Evolutionary conservation across 2,113 vertebrate species (phyloP), one percentile per base, ranked within the genome.

Genomic region (Amia ocellicauda): DNA sequence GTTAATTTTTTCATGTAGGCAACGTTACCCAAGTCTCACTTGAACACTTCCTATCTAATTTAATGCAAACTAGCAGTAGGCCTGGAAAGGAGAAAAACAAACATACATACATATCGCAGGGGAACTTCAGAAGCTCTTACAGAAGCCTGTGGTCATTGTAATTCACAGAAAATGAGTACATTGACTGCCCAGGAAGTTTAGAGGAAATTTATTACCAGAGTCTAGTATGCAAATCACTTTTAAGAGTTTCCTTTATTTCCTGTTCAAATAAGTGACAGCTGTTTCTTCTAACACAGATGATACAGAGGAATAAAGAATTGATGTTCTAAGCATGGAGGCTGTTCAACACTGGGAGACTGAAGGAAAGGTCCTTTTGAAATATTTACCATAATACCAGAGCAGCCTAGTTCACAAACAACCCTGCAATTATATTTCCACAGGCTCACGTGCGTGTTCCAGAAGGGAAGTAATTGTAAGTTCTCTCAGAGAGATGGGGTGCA

Each of bases 321-420:
- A 86, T 81, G 75, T 59, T 69, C 68, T 65, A 72, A 69, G 69
- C 71, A 66, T 60, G 63, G 59, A 71, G 60, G 74, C 64, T 63
- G 51, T 70, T 60, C 65, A 63, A 71, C 70, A 72, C 68, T 31
- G 68, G 71, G 73, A 71, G 71, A 76, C 66, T 58, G 64, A 74
- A 83, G 74, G 80, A 78, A 81, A 77, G 74, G 68, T 85, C 71
- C 68, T 78, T 58, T 79, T 87, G 74, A 87, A 85, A 85, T 78
- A 87, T 84, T 82, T 61, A 86, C 72, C 63, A 42, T 57, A 60
- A 77, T 66, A 73, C 58, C 81, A 74, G 79, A 78, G 74, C 62
- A 28, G 58, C 53, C 31, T 42, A 3, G 40, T 16, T 45, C 11
- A 74, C 68, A 75, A 72, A 70, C 51, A 60, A 74, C 71, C 58